Base-by-base conservation (phyloP, 37 sponge, comb jelly and placozoan genomes). In the Eunapius fragilis region DNA sequence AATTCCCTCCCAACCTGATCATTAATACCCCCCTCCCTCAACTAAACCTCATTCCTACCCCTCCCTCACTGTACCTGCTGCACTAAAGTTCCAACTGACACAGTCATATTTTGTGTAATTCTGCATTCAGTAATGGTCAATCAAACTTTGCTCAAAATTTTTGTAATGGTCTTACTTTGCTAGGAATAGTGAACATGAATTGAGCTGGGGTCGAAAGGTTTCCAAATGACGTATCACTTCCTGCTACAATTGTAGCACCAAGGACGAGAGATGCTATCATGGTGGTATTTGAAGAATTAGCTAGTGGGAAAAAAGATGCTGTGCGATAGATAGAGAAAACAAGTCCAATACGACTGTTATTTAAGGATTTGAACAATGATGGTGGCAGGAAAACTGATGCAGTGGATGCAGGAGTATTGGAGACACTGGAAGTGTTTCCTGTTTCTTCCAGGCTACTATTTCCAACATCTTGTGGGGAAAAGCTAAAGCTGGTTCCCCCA, bases 21-120 rank as follows among this genome's bases (percentile, higher is more conserved):
- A 41, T 6, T 41, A 41, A 6, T 41, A 9, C 6, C 41, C 3
- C 41, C 3, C 6, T 9, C 41, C 6, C 41, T 6, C 41, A 41
- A 9, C 41, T 41, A 41, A 3, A 41, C 3, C 41, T 41, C n/a
- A n/a, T 9, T 41, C 41, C 6, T 9, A 41, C 41, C 41, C 41
- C 41, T 41, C 41, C 41, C 6, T 6, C 41, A 9, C 6, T 6
- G n/a, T 50, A 79, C 80, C 80, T 50, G 80, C 50, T 25, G 80
- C 80, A 26, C 0, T 31, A 37, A 83, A 83, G 25, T 83, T 58
- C 83, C 83, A 83, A 9, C 32, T 49, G 17, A 72, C 83, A 72
- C 83, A 83, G 3, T 3, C 6, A 41, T 41, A 41, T 9, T 6
- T 41, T 41, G 41, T 41, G 6, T 41, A 9, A 41, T 41, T 41